Base-by-base conservation (phyloP, 2,888 invertebrate genomes). In the Cataglyphis altisquamis region DNA sequence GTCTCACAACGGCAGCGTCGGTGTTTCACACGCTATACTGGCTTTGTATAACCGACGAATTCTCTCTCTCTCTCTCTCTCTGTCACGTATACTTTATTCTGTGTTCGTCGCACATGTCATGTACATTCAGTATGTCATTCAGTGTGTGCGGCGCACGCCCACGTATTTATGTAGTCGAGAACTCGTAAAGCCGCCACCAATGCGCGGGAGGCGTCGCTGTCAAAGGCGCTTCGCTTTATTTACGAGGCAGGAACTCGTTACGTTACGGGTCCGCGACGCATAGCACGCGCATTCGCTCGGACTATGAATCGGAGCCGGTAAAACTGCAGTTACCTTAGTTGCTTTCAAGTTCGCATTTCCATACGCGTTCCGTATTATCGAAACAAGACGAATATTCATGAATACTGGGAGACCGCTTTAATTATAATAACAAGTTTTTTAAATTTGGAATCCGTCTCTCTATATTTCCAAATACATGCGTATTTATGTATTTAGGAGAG, bases 11-110 rank as follows among this genome's bases (percentile, higher is more conserved):
- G 48, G 6, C 82, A 55, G 52, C 67, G 39, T 67, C 60, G 81
- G 57, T 82, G 83, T 80, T 83, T 83, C 82, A 83, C 83, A 68
- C 82, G 83, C 80, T 80, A 52, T 82, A 78, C 25, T 66, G 75
- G 78, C 80, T 82, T 82, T 82, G 82, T 82, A 52, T 8, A 82
- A 66, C 36, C 60, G 74, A 57, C 82, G 63, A 66, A 60, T 52
- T 48, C 48, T 48, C 48, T 18, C 48, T 48, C 78, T 82, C 66
- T 82, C 82, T 45, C 45, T 45, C 15, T 41, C 12, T 45, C 82
- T 78, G 82, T 82, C 82, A 57, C 77, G 64, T 66, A 78, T 78
- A 82, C 82, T 66, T 78, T 78, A 67, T 25, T n/a, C 36, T 5
- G 36, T 9, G 18, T 48, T 52, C 8, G 1, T 1, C 4, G 21